phyloP scores from a whole-genome alignment of 2,113 vertebrate genomes.

The Isichthys henryi region DNA sequence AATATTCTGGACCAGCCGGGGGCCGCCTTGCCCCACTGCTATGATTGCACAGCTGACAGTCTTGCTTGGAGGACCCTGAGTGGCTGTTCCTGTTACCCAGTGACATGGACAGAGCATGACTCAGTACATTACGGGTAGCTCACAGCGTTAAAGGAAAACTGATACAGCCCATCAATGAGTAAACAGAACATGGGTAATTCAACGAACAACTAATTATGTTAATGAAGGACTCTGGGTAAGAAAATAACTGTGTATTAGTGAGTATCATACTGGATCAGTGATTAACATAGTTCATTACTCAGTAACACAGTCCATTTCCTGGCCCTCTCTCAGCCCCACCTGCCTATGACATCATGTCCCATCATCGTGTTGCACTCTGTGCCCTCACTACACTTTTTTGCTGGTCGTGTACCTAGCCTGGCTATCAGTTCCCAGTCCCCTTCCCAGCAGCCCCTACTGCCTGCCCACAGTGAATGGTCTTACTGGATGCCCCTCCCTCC shows the following conservation, averaged over 20 bases:
- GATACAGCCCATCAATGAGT: background rate
- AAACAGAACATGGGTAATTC: background rate
- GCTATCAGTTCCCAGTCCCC: background rate
- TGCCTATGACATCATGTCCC: background rate
- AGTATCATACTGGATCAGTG: background rate
- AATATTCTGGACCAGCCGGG: background rate
- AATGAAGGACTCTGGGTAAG: background rate
- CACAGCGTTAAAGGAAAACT: background rate
- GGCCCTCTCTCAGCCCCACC: background rate
- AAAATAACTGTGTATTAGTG: background rate
- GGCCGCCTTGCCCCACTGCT: background rate
- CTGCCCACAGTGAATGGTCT: too few relatives aligned
- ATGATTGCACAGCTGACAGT: too few relatives aligned
- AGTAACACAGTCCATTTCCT: background rate
- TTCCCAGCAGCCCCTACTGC: background rate
- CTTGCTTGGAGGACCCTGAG: too few relatives aligned
- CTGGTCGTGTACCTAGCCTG: background rate
- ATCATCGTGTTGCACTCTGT: background rate
- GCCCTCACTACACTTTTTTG: background rate
- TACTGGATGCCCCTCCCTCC: too few relatives aligned
- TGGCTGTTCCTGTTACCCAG: too few relatives aligned
- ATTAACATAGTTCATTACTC: background rate
- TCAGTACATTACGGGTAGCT: background rate
- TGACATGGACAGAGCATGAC: background rate
- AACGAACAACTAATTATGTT: background rate